Conservation (phyloP, 2,888 invertebrate species). For the Agrochola litura region DNA sequence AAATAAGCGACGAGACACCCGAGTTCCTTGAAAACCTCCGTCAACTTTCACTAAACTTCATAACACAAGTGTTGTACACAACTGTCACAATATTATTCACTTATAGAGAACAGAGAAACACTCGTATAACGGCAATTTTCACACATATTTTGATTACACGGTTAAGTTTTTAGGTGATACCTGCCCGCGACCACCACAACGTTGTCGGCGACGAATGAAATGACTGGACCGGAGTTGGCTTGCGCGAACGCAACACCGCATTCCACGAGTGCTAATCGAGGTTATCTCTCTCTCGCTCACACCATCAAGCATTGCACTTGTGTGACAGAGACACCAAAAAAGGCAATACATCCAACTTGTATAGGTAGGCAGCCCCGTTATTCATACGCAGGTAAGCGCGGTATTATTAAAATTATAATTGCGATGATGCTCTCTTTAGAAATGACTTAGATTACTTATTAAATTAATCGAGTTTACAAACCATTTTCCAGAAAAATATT, state of each 20-base stretch:
- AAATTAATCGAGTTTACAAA: slow-evolving; percentile 11
- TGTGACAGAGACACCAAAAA: slow-evolving; percentile 68
- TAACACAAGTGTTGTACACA: slow-evolving; percentile 86
- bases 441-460: slow-evolving; percentile 42
- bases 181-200: slow-evolving; percentile 76
- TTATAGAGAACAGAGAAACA: slow-evolving; percentile 80
- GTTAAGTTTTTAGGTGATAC: slow-evolving; percentile 70
- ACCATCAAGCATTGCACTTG: slow-evolving; percentile 47
- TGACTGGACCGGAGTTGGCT: slow-evolving; percentile 82
- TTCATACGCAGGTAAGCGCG: slow-evolving; percentile 85
- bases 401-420: slow-evolving; percentile 75
- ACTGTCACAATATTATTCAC: slow-evolving; percentile 83
- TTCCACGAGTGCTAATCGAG: slow-evolving; percentile 85
- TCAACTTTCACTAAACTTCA: slow-evolving; percentile 88
- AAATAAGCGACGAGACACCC: slow-evolving; percentile 83
- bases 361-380: slow-evolving; percentile 87
- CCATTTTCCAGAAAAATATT: slow-evolving; percentile 17
- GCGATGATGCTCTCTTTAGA: slow-evolving; percentile 52
- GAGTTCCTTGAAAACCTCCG: slow-evolving; percentile 83
- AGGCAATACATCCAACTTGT: slow-evolving; percentile 71
- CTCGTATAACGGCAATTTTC: slow-evolving; percentile 81
- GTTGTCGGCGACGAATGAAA: slow-evolving; percentile 82
- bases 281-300: slow-evolving; percentile 78
- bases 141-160: slow-evolving; percentile 87
- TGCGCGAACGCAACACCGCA: slow-evolving; percentile 87